phyloP scores from a whole-genome alignment of 2,113 vertebrate genomes.

The Oncorhynchus keta region DNA sequence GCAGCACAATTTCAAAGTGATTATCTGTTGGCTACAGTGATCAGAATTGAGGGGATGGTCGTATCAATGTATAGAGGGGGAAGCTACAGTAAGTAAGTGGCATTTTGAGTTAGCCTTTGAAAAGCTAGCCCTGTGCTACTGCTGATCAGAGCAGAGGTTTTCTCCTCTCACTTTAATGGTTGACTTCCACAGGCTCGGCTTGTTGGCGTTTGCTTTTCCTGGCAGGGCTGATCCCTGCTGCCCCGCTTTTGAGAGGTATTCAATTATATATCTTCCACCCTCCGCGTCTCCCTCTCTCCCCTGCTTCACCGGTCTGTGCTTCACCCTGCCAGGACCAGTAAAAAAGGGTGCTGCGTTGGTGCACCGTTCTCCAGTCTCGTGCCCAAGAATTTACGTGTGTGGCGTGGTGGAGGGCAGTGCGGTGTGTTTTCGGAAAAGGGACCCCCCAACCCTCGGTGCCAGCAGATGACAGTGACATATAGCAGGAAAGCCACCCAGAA shows the following conservation, averaged over 20 bases:
- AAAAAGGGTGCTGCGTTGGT: conserved; percentile 54
- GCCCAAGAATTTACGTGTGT: conserved; percentile 64
- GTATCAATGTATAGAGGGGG: conserved; percentile 49
- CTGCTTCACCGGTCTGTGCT: conserved; percentile 36
- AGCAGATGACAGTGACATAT: conserved; percentile 79
- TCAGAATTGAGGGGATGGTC: conserved; percentile 46
- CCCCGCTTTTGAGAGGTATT: conserved; percentile 69
- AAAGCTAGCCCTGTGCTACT: conserved; percentile 61
- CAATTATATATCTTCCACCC: conserved; percentile 72
- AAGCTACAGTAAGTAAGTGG: conserved; percentile 53
- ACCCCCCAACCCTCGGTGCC: conserved; percentile 64
- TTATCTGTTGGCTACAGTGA: conserved; percentile 2
- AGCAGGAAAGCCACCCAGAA: conserved; percentile 80
- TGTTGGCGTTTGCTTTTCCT: conserved; percentile 66
- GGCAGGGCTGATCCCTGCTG: conserved; percentile 57
- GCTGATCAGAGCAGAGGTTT: conserved; percentile 43
- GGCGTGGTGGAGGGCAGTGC: conserved; percentile 54
- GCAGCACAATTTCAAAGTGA: not conserved
- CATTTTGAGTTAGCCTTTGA: conserved; percentile 59
- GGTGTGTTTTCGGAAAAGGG: conserved; percentile 62
- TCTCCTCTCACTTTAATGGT: conserved; percentile 55
- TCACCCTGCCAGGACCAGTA: conserved; percentile 62
- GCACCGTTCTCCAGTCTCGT: conserved; percentile 56
- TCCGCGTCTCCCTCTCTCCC: conserved; percentile 55
- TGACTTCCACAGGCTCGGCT: conserved; percentile 57